A percentile compares a stretch with the other conserved stretches of the same genome.
Evolutionary conservation across 2,888 invertebrate species (phyloP).

Genomic region (Cantharis flavilabris): DNA sequence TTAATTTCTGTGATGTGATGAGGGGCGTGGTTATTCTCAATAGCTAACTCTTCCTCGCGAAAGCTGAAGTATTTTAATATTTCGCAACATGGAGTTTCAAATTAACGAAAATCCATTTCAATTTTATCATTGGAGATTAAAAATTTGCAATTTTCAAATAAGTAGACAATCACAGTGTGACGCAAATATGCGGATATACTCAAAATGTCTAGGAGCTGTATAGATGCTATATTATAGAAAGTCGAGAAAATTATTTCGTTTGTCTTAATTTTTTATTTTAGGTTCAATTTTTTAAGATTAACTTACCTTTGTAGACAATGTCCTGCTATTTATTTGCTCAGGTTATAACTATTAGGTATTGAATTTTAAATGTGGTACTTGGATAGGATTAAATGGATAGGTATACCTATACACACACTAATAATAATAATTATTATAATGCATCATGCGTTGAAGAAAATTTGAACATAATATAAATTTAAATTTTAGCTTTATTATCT

Average conservation of each 20-base stretch:
- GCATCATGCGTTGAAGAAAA: too few species aligned
- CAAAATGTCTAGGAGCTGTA: background rate
- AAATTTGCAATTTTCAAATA: background rate
- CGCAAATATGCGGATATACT: background rate
- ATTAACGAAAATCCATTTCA: background rate
- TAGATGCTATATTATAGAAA: background rate
- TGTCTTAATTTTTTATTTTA: background rate
- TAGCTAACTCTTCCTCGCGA: slow-evolving; percentile 21
- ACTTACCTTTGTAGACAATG: background rate
- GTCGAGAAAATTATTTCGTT: background rate
- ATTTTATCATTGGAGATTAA: background rate
- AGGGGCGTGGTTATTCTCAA: slow-evolving; percentile 45
- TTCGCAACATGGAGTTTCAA: background rate
- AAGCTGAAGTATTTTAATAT: slow-evolving; percentile 15
- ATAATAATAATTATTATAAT: too few species aligned
- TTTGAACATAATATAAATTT: background rate
- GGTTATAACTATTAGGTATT: background rate
- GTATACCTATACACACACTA: background rate
- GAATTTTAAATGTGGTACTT: background rate
- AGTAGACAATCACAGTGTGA: background rate
- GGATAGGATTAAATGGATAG: too few species aligned
- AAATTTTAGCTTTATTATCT: background rate
- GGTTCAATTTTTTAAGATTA: background rate
- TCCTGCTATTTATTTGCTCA: background rate
- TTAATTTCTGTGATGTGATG: slow-evolving; percentile 30